Percentiles rank a stretch among this genome's conserved stretches.
phyloP scores from a whole-genome alignment of 2,113 vertebrate species.

The Anoplopoma fimbria region DNA sequence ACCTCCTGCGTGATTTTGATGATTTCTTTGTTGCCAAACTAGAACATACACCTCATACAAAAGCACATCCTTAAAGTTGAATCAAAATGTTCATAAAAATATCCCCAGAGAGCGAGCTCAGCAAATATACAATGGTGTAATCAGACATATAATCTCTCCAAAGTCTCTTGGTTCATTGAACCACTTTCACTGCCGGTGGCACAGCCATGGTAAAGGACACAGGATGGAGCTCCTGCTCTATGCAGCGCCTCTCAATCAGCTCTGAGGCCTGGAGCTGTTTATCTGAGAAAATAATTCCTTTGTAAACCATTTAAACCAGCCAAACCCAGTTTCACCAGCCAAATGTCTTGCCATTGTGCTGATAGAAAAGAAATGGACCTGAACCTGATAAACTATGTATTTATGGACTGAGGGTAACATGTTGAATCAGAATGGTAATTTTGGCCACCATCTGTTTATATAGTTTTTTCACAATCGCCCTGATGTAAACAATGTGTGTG shows the following conservation, averaged over 20 bases:
- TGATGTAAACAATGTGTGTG: constrained; percentile 64
- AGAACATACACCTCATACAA: neutral
- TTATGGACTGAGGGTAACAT: constrained; percentile 59
- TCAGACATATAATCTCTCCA: neutral
- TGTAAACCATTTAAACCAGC: constrained; percentile 51
- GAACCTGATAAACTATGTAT: constrained; percentile 60
- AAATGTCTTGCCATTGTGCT: constrained; percentile 50
- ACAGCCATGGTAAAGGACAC: constrained; percentile 19
- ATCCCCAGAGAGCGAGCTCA: neutral
- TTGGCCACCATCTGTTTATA: constrained; percentile 59
- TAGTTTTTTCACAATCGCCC: constrained; percentile 52
- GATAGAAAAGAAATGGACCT: constrained; percentile 56
- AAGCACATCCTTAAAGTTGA: constrained; percentile 2
- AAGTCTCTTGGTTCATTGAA: constrained; percentile 3
- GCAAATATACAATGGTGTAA: neutral
- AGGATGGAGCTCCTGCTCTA: constrained; percentile 29
- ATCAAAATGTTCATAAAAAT: neutral
- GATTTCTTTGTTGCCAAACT: neutral
- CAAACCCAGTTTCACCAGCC: constrained; percentile 42
- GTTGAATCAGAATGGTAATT: constrained; percentile 57
- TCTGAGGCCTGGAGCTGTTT: constrained; percentile 53
- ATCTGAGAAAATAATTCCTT: constrained; percentile 60
- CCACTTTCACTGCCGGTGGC: neutral
- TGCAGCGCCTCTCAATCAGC: constrained; percentile 33
- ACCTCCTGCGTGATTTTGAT: neutral